Evolutionary conservation across 2,888 invertebrate species (phyloP), one percentile per base, ranked within the genome.

Genomic region (Oasisia sp.): DNA sequence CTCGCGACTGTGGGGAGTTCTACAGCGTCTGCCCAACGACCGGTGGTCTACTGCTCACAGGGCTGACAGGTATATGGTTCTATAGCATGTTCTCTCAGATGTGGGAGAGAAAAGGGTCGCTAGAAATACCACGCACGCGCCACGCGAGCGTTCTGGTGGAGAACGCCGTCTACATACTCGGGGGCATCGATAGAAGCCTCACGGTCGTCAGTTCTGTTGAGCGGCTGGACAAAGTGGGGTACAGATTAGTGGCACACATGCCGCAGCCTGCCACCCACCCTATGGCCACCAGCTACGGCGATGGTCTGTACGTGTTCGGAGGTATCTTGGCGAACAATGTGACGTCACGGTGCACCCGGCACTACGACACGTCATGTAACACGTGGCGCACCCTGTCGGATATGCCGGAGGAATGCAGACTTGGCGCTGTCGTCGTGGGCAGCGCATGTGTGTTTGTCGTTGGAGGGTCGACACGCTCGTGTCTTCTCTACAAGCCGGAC

Each of bases 281-380:
- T 4, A 90, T n/a, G n/a, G n/a, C n/a, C 92, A 8, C 90, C 92
- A 4, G 91, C 45, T 90, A 92, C 90, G 92, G 32, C 93, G 58
- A n/a, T n/a, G n/a, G n/a, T n/a, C n/a, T n/a, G n/a, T n/a, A n/a
- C 74, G 93, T 93, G 32, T 91, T 93, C 27, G 92, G 93, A 14
- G 93, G 93, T 44, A 93, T 93, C 56, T 91, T 90, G 89, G 92
- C 92, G 14, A 90, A 92, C 27, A 92, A 93, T 56, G 89, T 89
- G 11, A 92, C 93, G 9, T 93, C 93, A 32, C 44, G 32, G 12
- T 58, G 74, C 50, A 89, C 92, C 7, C 38, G 58, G 90, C 91
- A 89, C 56, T 93, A 91, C 45, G 93, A 93, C 89, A 56, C 93
- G 32, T 92, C 92, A 14, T 93, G 93, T 93, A 91, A 93, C 12